Conservation (phyloP, 2,888 invertebrate genomes). For the Volucella inanis region DNA sequence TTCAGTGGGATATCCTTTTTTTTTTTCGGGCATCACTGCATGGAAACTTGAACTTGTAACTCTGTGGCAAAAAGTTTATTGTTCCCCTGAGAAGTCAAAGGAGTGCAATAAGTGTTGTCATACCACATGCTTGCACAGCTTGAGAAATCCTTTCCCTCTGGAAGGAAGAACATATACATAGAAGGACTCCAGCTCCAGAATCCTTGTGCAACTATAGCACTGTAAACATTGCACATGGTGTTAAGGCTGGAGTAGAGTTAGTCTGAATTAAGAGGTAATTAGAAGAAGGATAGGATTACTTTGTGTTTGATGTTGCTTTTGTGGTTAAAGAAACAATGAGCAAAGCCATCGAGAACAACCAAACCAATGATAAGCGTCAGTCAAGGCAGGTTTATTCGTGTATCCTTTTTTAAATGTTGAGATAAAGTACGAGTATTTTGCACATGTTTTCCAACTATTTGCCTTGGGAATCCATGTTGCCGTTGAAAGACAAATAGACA, state of each 20-base stretch:
- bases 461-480: background rate
- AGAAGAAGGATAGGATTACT: conserved; percentile 19
- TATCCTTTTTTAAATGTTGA: conserved; percentile 5
- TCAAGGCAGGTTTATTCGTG: background rate
- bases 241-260: background rate
- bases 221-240: conserved; percentile 45
- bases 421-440: background rate
- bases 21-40: background rate
- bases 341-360: too few relatives aligned
- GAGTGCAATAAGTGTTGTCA: conserved; percentile 16
- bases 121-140: background rate
- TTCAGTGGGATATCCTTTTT: conserved; percentile 8
- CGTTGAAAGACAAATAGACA: background rate
- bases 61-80: background rate
- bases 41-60: background rate
- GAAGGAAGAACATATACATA: background rate
- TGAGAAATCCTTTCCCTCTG: background rate
- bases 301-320: conserved; percentile 17
- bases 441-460: background rate
- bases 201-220: conserved; percentile 60
- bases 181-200: conserved; percentile 9
- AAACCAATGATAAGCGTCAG: too few relatives aligned
- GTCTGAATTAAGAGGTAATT: conserved; percentile 62
- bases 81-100: background rate
- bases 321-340: background rate